These are phyloP conservation scores for Petrocephalus schoutedeni DNA, from an alignment of 2,797 vertebrate genomes.

Conservation along the genomic window DNA sequence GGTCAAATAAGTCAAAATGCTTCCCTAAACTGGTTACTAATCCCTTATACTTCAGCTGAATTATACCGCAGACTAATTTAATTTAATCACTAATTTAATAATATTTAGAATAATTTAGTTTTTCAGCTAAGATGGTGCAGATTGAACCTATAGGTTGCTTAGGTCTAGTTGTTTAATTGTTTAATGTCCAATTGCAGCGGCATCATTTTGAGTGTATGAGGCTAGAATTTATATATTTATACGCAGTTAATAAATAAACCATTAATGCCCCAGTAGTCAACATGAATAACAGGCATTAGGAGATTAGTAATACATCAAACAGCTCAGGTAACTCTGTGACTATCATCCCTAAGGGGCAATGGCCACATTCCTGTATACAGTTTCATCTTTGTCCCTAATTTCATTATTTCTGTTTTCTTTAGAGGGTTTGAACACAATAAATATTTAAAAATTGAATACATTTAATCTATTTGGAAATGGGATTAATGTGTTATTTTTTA, in stretches of 20 bases:
- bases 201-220: neutral
- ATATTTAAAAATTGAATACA: neutral
- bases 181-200: neutral
- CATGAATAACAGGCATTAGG: neutral
- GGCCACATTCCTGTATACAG: neutral
- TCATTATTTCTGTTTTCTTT: neutral
- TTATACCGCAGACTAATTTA: neutral
- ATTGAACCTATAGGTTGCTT: neutral
- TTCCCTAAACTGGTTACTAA: neutral
- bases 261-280: neutral
- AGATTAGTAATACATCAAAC: neutral
- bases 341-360: neutral
- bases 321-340: neutral
- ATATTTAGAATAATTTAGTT: neutral
- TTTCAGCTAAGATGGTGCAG: neutral
- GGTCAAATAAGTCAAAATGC: neutral
- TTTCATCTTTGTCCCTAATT: neutral
- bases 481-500: neutral
- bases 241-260: neutral
- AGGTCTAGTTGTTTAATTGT: neutral
- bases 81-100: no score
- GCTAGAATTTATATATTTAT: neutral
- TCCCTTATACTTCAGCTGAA: neutral
- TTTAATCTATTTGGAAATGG: neutral
- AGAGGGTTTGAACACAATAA: neutral